Evolutionary conservation across 2,113 vertebrate genomes (phyloP), one percentile per base, ranked within the genome.

Genomic region (Erythrolamprus reginae): DNA sequence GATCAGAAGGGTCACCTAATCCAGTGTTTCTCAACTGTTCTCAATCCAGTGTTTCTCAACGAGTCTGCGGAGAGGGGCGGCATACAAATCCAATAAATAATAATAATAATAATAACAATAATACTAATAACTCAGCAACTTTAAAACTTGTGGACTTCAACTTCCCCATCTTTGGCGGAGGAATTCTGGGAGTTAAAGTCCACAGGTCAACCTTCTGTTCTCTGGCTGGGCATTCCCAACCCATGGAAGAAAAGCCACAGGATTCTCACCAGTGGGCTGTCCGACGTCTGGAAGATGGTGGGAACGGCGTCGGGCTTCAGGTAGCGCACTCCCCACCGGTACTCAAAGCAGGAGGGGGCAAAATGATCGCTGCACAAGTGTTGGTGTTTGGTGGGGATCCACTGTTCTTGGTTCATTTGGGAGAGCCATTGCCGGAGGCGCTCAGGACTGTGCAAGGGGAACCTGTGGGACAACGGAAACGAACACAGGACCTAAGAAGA

Each of bases 351-450:
- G 10, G 97, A 96, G 0, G 97, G 93, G 0, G 95, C 93, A 58
- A 98, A 98, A 82, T 98, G 97, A 21, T 98, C 95, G 0, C 97
- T 97, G 94, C 98, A 97, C n/a, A 98, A 93, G 47, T 97, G 97
- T 92, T 98, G 97, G 92, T 97, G 97, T 51, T 96, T 95, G 38
- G 96, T 96, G 1, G 98, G 97, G 24, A 95, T 93, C 97, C 97
- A 98, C 88, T 96, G 95, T 89, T 98, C 97, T 0, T 94, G 92
- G 0, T 96, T 95, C 96, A 98, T 97, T 93, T 97, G 97, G 1
- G 53, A 92, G 77, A 98, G 96, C 98, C 98, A 98, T 93, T 94
- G 96, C 89, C 95, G 95, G 58, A 98, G 96, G 50, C 97, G 95
- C 3, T 85, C 92, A 2, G 96, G 94, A 21, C 98, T 97, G 70